phyloP scores from a whole-genome alignment of 2,797 vertebrate species.

The Fistularia tabacaria region DNA sequence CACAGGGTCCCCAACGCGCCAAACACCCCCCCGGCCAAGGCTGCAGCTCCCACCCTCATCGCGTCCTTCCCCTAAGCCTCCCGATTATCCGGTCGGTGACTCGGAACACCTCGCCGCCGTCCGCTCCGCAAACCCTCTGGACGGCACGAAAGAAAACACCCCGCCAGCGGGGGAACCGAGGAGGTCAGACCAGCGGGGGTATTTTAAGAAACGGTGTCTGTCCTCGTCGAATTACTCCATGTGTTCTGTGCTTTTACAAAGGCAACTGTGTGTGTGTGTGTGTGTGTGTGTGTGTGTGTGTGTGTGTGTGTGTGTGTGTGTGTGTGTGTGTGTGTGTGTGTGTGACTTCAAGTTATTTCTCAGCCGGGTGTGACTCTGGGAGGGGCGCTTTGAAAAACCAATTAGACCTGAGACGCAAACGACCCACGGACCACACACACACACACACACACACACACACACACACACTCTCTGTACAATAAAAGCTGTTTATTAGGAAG shows the following conservation, averaged over 20 bases:
- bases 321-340: slow-evolving; percentile 16
- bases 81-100: neutral
- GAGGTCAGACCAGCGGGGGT: slow-evolving; percentile 45
- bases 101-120: slow-evolving; percentile 16
- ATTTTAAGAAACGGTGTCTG: slow-evolving; percentile 76
- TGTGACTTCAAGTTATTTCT: slow-evolving; percentile 46
- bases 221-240: slow-evolving; percentile 60
- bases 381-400: slow-evolving; percentile 47
- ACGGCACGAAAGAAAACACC: slow-evolving; percentile 25
- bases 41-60: slow-evolving; percentile 80
- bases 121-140: slow-evolving; percentile 21
- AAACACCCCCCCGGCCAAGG: slow-evolving; percentile 78
- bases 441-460: no score
- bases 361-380: slow-evolving; percentile 34
- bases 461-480: slow-evolving; percentile 20
- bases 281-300: no score
- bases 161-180: slow-evolving; percentile 37
- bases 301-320: slow-evolving; percentile 32
- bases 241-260: slow-evolving; percentile 30
- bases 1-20: slow-evolving; percentile 76
- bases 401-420: slow-evolving; percentile 52
- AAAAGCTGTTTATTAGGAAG: slow-evolving; percentile 38
- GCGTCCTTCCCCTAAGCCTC: slow-evolving; percentile 2
- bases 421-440: slow-evolving; percentile 18
- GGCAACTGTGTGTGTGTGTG: slow-evolving; percentile 25